A percentile compares a stretch with the other conserved stretches of the same genome.
Evolutionary conservation across 2,797 vertebrate species (phyloP).

Genomic region (Aulostomus chinensis): DNA sequence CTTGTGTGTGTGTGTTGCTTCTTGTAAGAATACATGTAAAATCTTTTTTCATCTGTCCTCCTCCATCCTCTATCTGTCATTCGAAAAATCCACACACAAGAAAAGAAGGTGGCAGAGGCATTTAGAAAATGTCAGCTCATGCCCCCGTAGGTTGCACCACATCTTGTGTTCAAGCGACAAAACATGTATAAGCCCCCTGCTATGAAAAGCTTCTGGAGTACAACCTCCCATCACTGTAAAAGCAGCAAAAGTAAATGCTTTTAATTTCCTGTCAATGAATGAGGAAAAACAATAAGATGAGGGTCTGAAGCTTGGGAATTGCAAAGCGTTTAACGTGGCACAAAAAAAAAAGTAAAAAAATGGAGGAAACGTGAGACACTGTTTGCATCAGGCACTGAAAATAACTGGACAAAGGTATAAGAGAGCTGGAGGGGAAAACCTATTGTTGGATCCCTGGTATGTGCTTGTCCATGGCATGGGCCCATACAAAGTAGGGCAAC

Average conservation of each 20-base stretch:
- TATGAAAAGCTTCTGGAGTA: conserved; percentile 42
- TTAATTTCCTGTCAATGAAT: conserved; percentile 30
- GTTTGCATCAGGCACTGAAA: conserved; percentile 84
- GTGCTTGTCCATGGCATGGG: conserved; percentile 81
- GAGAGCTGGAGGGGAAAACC: conserved; percentile 82
- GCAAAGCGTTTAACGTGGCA: conserved; percentile 81
- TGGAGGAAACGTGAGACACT: conserved; percentile 76
- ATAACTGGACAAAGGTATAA: conserved; percentile 78
- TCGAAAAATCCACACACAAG: conserved; percentile 49
- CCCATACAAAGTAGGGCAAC: conserved; percentile 82
- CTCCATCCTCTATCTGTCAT: conserved; percentile 14
- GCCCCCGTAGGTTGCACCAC: conserved; percentile 54
- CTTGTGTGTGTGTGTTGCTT: no score
- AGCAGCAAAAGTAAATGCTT: conserved; percentile 29
- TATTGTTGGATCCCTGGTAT: conserved; percentile 83
- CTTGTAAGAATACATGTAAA: conserved; percentile 23
- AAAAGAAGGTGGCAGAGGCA: conserved; percentile 56
- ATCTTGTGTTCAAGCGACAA: conserved; percentile 50
- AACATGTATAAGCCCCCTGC: conserved; percentile 46
- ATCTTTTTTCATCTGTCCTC: conserved; percentile 10
- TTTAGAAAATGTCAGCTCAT: conserved; percentile 77
- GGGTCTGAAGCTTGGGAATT: conserved; percentile 65
- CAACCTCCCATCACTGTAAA: conserved; percentile 28
- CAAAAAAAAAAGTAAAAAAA: conserved; percentile 67
- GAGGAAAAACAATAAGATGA: conserved; percentile 25